phyloP scores from a whole-genome alignment of 2,113 vertebrate genomes.

The Anhinga rufa region DNA sequence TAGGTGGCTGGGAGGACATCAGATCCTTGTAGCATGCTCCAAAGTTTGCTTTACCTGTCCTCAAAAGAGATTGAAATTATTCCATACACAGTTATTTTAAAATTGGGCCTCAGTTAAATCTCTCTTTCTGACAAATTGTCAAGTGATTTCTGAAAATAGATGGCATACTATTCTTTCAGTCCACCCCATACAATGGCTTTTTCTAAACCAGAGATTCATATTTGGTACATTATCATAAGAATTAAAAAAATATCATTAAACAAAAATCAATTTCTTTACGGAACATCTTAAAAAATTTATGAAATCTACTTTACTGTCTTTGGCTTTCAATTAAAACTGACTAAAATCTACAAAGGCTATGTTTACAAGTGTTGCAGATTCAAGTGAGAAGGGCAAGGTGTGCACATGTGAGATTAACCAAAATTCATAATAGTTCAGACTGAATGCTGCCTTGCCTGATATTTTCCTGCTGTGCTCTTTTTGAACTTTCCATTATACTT shows the following conservation, averaged over 20 bases:
- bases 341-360: background rate
- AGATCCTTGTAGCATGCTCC: background rate
- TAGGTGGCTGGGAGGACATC: background rate
- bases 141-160: background rate
- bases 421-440: background rate
- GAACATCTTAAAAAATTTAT: background rate
- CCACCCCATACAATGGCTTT: background rate
- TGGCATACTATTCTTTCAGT: background rate
- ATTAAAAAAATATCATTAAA: background rate
- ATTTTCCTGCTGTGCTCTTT: background rate
- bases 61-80: constrained; percentile 26
- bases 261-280: constrained; percentile 19
- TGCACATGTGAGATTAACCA: background rate
- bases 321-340: constrained; percentile 23
- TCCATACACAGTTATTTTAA: constrained; percentile 21
- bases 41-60: constrained; percentile 25
- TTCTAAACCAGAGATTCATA: background rate
- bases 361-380: background rate
- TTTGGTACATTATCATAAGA: background rate
- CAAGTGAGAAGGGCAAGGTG: background rate
- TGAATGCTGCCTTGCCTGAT: background rate
- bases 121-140: background rate
- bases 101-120: background rate
- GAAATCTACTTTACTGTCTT: background rate
- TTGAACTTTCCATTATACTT: background rate